Evolutionary conservation across 2,113 vertebrate species (phyloP).

Genomic region (Brachionichthys hirsutus): DNA sequence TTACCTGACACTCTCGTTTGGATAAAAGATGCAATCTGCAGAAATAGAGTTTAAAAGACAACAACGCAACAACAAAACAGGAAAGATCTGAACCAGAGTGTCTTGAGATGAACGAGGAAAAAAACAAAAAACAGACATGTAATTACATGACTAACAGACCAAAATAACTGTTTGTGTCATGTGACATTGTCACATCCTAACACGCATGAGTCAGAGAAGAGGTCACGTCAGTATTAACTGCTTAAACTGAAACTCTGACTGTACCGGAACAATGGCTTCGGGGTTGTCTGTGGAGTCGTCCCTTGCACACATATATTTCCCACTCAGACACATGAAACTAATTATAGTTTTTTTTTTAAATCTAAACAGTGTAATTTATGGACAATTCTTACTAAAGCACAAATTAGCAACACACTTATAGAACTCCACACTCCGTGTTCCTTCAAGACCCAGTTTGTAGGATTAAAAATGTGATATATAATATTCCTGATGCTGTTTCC

Average conservation of each 20-base stretch:
- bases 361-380: constrained; percentile 1
- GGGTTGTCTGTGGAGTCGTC: constrained; percentile 29
- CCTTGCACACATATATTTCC: constrained; percentile 12
- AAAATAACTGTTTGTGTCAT: constrained; percentile 21
- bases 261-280: constrained; percentile 8
- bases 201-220: constrained; percentile 27
- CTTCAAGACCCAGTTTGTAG: too few relatives aligned
- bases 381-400: neutral
- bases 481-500: too few relatives aligned
- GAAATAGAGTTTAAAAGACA: neutral
- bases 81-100: too few relatives aligned
- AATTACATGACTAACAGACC: too few relatives aligned
- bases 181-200: constrained; percentile 11
- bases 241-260: constrained; percentile 63
- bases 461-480: too few relatives aligned
- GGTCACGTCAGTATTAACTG: neutral
- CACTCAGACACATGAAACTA: neutral
- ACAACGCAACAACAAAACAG: neutral
- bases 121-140: too few relatives aligned
- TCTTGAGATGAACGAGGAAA: too few relatives aligned
- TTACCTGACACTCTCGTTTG: neutral
- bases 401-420: neutral
- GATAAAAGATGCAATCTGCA: neutral
- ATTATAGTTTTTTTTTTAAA: neutral
- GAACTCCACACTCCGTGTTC: too few relatives aligned